Evolutionary conservation across 1,140 invertebrate species (phyloP).

Genomic region (Saccostrea cuccullata): DNA sequence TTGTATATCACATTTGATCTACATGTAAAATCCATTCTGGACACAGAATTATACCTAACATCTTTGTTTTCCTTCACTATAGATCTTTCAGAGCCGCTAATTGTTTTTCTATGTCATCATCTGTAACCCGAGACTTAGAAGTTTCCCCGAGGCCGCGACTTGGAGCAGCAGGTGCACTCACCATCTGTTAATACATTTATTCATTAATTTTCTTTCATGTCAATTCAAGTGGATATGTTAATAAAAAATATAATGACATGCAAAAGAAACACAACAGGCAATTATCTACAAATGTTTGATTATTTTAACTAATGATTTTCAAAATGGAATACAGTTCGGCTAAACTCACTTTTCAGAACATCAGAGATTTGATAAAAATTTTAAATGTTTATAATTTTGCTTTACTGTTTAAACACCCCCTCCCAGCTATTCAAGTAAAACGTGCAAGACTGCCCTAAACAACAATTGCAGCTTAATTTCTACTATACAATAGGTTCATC

Average conservation of each 20-base stretch:
- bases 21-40: not conserved
- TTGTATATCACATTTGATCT: not conserved
- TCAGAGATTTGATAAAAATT: no score
- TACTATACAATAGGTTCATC: no score
- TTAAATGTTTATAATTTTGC: no score
- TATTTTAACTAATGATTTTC: no score
- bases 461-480: no score
- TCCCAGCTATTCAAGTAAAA: no score
- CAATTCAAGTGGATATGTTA: no score
- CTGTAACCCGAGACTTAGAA: slow-evolving; percentile 74
- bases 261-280: not conserved
- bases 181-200: slow-evolving; percentile 69
- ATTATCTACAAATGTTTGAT: not conserved
- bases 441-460: no score
- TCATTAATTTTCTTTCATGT: no score
- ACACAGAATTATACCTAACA: not conserved
- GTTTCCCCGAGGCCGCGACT: slow-evolving; percentile 82
- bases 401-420: no score
- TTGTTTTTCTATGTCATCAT: slow-evolving; percentile 88
- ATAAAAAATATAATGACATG: not conserved
- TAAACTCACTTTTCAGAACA: no score
- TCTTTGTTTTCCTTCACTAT: slow-evolving; percentile 38
- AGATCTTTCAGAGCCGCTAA: slow-evolving; percentile 85
- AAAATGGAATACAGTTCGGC: no score
- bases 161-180: slow-evolving; percentile 83